phyloP scores from a whole-genome alignment of 2,888 invertebrate genomes.

The Opisthograptis luteolata region DNA sequence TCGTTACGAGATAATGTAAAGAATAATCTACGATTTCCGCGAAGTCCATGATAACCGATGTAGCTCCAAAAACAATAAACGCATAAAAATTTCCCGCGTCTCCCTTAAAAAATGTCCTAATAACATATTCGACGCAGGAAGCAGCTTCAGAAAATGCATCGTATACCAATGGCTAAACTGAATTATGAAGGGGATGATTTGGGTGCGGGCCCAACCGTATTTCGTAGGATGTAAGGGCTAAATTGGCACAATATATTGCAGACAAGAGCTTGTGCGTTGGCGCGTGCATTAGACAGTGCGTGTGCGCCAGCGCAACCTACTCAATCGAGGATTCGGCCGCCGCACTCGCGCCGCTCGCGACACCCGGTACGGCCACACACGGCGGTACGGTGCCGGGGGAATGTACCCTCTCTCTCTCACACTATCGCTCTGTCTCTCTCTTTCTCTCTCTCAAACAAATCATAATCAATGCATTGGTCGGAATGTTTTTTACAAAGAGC shows the following conservation, averaged over 20 bases:
- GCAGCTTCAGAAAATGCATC: background rate
- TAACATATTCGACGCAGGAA: no score
- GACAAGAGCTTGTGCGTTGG: conserved; percentile 78
- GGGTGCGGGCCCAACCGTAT: no score
- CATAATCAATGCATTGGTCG: no score
- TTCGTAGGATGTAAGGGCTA: conserved; percentile 42
- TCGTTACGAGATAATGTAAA: no score
- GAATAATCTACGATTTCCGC: no score
- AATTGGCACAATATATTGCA: conserved; percentile 63
- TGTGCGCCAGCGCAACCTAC: conserved; percentile 70
- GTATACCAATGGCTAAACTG: no score
- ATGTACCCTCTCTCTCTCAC: conserved; percentile 23
- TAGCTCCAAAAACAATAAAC: no score
- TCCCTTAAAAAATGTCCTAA: no score
- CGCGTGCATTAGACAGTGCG: conserved; percentile 80
- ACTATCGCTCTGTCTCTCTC: background rate
- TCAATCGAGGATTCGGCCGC: conserved; percentile 72
- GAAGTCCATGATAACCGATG: no score
- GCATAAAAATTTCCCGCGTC: no score
- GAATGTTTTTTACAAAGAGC: no score
- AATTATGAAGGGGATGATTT: no score
- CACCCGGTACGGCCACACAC: conserved; percentile 57
- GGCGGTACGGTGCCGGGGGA: conserved; percentile 1
- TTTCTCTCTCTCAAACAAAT: background rate
- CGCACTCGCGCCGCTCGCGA: conserved; percentile 57